Percentiles rank a stretch among this genome's conserved stretches.
Conservation (phyloP, 2,888 invertebrate genomes). For the Anodontia alba region DNA sequence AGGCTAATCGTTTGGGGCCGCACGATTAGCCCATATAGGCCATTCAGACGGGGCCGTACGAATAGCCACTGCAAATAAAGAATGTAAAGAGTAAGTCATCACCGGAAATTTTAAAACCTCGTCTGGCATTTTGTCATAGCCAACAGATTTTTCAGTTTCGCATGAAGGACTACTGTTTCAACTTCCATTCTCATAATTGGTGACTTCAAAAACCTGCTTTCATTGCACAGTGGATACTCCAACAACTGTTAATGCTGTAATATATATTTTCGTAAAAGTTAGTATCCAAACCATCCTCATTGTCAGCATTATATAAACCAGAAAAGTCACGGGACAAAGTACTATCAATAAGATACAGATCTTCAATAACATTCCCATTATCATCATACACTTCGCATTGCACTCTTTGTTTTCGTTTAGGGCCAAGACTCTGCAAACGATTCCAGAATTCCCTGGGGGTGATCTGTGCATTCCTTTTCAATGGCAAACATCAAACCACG, state of each 20-base stretch:
- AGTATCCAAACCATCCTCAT: background rate
- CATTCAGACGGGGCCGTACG: no score
- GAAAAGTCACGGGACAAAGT: conserved; percentile 2
- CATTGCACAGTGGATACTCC: background rate
- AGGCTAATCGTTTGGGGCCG: no score
- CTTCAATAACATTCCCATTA: background rate
- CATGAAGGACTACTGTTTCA: background rate
- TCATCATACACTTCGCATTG: conserved; percentile 29
- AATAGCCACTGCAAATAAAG: no score
- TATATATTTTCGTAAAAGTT: background rate
- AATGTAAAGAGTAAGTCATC: background rate
- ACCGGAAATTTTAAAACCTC: background rate
- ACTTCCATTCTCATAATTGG: background rate
- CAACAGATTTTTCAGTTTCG: conserved; percentile 1
- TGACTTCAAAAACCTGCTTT: background rate
- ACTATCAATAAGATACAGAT: background rate
- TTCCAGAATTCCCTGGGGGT: conserved; percentile 29
- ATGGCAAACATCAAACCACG: conserved; percentile 13
- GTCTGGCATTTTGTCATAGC: background rate
- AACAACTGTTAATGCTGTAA: conserved; percentile 3
- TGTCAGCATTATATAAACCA: background rate
- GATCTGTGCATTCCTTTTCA: conserved; percentile 9
- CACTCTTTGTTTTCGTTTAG: conserved; percentile 16
- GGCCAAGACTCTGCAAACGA: conserved; percentile 24
- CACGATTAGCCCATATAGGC: no score